phyloP scores from a whole-genome alignment of 2,888 invertebrate genomes.

The Drosophila eohydei region DNA sequence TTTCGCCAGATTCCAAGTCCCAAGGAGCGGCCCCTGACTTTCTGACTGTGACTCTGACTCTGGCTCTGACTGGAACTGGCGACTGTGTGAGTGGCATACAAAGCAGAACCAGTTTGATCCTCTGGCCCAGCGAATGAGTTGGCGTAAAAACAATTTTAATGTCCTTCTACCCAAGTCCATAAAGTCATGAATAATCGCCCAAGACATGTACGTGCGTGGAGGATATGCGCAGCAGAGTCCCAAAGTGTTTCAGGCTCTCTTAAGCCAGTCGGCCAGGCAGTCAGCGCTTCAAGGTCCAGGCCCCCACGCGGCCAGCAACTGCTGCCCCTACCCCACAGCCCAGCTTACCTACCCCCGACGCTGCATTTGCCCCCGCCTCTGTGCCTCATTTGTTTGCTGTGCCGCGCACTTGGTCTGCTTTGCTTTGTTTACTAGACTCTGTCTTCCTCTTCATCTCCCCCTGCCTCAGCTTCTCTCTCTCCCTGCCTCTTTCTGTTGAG shows the following conservation, averaged over 20 bases:
- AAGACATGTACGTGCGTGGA: conserved; percentile 67
- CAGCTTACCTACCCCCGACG: neutral
- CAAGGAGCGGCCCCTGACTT: conserved; percentile 60
- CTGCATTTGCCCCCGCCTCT: neutral
- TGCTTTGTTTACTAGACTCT: conserved; percentile 47
- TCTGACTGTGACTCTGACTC: conserved; percentile 22
- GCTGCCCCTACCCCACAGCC: conserved; percentile 3
- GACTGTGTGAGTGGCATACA: conserved; percentile 72
- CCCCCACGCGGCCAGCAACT: conserved; percentile 25
- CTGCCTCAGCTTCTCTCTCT: conserved; percentile 9
- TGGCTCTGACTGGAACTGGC: conserved; percentile 27
- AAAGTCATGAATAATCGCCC: conserved; percentile 78
- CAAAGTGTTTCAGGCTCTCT: conserved; percentile 5
- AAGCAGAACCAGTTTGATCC: conserved; percentile 77
- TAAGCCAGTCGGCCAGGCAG: conserved; percentile 13
- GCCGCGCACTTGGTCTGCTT: conserved; percentile 41
- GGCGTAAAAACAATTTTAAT: conserved; percentile 79
- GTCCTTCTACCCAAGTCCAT: conserved; percentile 78
- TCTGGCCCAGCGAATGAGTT: conserved; percentile 70
- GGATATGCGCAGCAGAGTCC: conserved; percentile 47
- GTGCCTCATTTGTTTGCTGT: conserved; percentile 64
- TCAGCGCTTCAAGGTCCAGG: conserved; percentile 26
- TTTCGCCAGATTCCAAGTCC: conserved; percentile 67
- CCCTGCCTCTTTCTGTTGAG: conserved; percentile 7
- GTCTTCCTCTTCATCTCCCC: conserved; percentile 20